Evolutionary conservation across 2,888 invertebrate genomes (phyloP).

Genomic region (Leucophora obtusa): DNA sequence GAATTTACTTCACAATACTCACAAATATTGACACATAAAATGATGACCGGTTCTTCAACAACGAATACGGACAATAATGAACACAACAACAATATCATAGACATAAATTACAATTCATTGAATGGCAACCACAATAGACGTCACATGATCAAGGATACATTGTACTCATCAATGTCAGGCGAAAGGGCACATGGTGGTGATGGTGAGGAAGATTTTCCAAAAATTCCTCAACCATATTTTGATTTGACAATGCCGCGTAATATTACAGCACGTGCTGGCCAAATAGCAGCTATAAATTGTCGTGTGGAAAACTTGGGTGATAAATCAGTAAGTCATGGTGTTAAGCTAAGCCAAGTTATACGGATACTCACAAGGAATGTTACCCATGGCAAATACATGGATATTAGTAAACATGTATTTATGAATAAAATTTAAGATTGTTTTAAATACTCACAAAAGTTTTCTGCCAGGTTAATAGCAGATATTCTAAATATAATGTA

Average conservation of each 20-base stretch:
- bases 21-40: slow-evolving; percentile 62
- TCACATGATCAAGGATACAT: slow-evolving; percentile 32
- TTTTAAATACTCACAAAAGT: too few relatives aligned
- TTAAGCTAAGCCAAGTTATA: neutral
- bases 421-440: too few relatives aligned
- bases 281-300: slow-evolving; percentile 92
- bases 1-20: slow-evolving; percentile 35
- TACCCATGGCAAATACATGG: neutral
- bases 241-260: slow-evolving; percentile 91
- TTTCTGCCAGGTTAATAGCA: too few relatives aligned
- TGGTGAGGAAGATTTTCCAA: slow-evolving; percentile 55
- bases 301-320: slow-evolving; percentile 92
- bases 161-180: slow-evolving; percentile 4
- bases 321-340: slow-evolving; percentile 84
- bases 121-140: slow-evolving; percentile 53
- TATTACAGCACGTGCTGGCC: slow-evolving; percentile 91
- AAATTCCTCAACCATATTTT: slow-evolving; percentile 84
- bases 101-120: slow-evolving; percentile 64
- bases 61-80: slow-evolving; percentile 47
- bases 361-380: neutral
- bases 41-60: slow-evolving; percentile 46
- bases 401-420: neutral
- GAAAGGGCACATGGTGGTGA: slow-evolving; percentile 11
- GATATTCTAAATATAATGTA: too few relatives aligned
- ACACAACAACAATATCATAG: slow-evolving; percentile 61